A percentile compares a stretch with the other conserved stretches of the same genome.
Evolutionary conservation across 2,888 invertebrate species (phyloP).

Genomic region (Liodrosophila aerea): DNA sequence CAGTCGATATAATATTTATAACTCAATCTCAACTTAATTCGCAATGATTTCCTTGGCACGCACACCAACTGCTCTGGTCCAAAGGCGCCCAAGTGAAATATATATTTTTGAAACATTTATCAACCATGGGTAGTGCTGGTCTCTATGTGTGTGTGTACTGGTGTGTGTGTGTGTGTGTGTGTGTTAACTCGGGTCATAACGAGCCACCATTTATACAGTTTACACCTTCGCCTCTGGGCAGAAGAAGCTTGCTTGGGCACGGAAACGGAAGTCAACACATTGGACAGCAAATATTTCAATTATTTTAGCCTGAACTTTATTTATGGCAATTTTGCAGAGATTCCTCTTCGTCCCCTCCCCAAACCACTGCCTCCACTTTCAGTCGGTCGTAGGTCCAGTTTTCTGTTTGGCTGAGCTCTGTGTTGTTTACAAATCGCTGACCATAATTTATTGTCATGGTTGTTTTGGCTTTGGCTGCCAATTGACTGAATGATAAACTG

Average conservation of each 20-base stretch:
- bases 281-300: constrained; percentile 78
- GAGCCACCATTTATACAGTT: constrained; percentile 72
- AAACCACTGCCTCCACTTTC: too few relatives aligned
- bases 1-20: constrained; percentile 17
- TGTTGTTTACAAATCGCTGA: constrained; percentile 73
- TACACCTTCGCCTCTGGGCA: constrained; percentile 70
- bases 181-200: constrained; percentile 56
- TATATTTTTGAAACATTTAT: constrained; percentile 56
- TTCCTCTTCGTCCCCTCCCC: constrained; percentile 5
- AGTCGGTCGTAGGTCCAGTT: constrained; percentile 16
- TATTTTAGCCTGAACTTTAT: constrained; percentile 58
- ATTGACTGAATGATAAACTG: constrained; percentile 72
- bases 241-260: constrained; percentile 9
- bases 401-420: constrained; percentile 42
- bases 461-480: constrained; percentile 63
- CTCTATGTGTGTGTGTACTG: constrained; percentile 30
- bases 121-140: constrained; percentile 32
- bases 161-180: constrained; percentile 48
- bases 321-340: constrained; percentile 49
- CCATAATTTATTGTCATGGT: constrained; percentile 65
- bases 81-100: constrained; percentile 21
- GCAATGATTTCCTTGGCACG: constrained; percentile 44
- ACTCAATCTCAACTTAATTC: constrained; percentile 39
- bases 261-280: constrained; percentile 69
- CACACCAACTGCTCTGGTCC: constrained; percentile 7